Evolutionary conservation across 2,797 vertebrate species (phyloP), one percentile per base, ranked within the genome.

Genomic region (Sebastes ruberrimus): DNA sequence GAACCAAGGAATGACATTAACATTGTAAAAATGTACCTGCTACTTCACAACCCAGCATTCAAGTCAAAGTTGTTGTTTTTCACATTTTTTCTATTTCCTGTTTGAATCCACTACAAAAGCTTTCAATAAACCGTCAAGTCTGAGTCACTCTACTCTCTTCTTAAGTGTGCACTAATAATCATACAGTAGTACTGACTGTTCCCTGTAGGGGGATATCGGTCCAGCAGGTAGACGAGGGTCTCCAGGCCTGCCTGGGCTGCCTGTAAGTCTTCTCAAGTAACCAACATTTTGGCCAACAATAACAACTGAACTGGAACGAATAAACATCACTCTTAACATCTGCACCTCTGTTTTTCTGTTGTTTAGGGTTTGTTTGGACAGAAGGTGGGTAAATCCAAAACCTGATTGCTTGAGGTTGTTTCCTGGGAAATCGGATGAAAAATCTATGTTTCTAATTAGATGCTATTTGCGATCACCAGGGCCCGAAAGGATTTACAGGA

Each of bases 401-500:
- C 9, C 27, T 27, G 10, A 33, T 7, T 66, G 13, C 4, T 25
- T 70, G 23, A 10, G 22, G 11, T 64, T 18, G 10, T 53, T 22
- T 10, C 33, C 35, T 52, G 20, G n/a, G 10, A 57, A 33, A 33
- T 46, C 14, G 23, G 10, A 38, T 56, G 32, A 32, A 46, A 33
- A 74, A 59, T 13, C 10, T 2, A 6, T 22, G 20, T 53, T 28
- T 74, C 8, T 76, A 33, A 79, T 32, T 56, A 6, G 9, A 7
- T n/a, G 38, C 6, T 70, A 10, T 70, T 38, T 72, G 18, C 83
- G 59, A 63, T 71, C 63, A 60, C 32, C 85, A 97, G 97, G 97
- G 97, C 3, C 90, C 94, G 8, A 96, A 96, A 87, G 97, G 97
- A 61, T 95, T 95, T 83, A 33, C 85, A 0, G 97, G 97, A 72